Evolutionary conservation across 1,140 invertebrate species (phyloP).

Genomic region (Hylaeus volcanicus): DNA sequence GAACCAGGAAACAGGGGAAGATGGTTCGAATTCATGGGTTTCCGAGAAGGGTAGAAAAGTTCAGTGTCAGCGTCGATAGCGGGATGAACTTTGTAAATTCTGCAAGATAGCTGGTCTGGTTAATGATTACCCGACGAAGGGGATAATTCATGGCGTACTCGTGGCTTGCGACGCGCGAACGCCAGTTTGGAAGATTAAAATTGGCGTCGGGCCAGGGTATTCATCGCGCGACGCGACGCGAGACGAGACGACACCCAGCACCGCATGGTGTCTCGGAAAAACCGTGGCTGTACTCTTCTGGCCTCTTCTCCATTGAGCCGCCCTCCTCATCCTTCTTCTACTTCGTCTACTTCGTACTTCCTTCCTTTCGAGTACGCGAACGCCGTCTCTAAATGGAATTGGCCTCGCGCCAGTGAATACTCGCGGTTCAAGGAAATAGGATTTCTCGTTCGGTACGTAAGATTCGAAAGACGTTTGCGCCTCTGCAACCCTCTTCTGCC

Average conservation of each 20-base stretch:
- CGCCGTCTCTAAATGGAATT: conserved; percentile 62
- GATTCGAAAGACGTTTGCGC: conserved; percentile 45
- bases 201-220: conserved; percentile 54
- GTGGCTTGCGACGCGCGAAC: conserved; percentile 14
- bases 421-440: conserved; percentile 49
- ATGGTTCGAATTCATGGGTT: too few relatives aligned
- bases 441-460: conserved; percentile 58
- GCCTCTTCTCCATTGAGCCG: not conserved
- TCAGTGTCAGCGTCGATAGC: not conserved
- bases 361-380: conserved; percentile 51
- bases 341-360: not conserved
- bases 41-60: too few relatives aligned
- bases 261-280: conserved; percentile 39
- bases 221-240: conserved; percentile 41
- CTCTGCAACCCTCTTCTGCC: conserved; percentile 6
- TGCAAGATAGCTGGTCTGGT: not conserved
- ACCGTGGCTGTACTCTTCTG: not conserved
- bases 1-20: too few relatives aligned
- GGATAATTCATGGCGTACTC: conserved; percentile 25
- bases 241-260: conserved; percentile 22
- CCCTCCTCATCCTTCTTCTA: not conserved
- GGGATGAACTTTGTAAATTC: not conserved
- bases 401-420: conserved; percentile 60
- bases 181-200: conserved; percentile 39
- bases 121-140: conserved; percentile 30